Evolutionary conservation across 1,140 invertebrate species (phyloP).

Genomic region (Metaphire vulgaris): DNA sequence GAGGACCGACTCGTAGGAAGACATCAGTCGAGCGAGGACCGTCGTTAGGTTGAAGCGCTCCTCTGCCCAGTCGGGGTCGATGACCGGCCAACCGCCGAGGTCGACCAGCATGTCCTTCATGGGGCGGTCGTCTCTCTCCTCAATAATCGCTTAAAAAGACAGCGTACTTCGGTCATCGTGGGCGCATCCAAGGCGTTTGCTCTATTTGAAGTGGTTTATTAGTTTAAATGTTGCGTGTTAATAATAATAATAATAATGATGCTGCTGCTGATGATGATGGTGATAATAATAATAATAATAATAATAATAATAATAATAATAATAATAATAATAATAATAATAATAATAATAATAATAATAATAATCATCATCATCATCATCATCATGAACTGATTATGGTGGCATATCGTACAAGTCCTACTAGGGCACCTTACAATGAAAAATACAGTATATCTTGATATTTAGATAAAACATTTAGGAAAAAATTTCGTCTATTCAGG

Average conservation of each 20-base stretch:
- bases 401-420: no score
- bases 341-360: no score
- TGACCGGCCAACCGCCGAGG: conserved; percentile 77
- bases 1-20: conserved; percentile 71
- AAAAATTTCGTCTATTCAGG: no score
- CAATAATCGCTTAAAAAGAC: conserved; percentile 46
- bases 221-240: background rate
- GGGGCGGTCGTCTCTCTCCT: conserved; percentile 64
- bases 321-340: background rate
- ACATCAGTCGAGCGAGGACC: conserved; percentile 65
- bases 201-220: conserved; percentile 15
- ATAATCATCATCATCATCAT: no score
- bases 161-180: conserved; percentile 20
- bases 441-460: no score
- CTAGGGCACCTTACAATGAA: no score
- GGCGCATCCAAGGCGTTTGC: no score
- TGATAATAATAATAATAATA: background rate
- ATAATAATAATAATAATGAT: background rate
- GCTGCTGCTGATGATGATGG: background rate
- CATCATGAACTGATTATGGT: no score
- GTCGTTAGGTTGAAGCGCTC: conserved; percentile 62
- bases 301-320: background rate
- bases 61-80: conserved; percentile 60
- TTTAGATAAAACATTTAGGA: no score
- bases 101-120: conserved; percentile 64